Base-by-base conservation (phyloP, 1,140 invertebrate genomes). In the Physella acuta region DNA sequence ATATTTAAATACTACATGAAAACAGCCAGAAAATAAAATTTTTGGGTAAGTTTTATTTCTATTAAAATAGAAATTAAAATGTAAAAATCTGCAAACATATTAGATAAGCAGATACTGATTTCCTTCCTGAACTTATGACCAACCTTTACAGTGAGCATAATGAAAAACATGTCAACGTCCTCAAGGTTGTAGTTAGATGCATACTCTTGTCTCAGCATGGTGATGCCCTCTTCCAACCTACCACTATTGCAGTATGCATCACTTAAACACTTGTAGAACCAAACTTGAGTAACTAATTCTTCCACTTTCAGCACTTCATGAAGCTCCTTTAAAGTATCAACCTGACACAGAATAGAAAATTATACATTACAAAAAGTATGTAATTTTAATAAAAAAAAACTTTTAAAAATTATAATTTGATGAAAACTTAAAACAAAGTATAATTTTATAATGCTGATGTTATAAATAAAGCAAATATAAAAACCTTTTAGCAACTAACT, bases 191-290 rank as follows among this genome's bases (percentile, higher is more conserved):
- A 26, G 14, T 14, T 62, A 24, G 34, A 30, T 26, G 37, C 34
- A 30, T 62, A 62, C 20, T 39, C 26, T 0, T 39, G 4, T n/a
- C 60, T 62, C 14, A 62, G 36, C 60, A 44, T 44, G 0, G 14
- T 14, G 36, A 62, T 34, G 44, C 60, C 60, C 30, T 62, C 60
- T 5, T 62, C 60, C 31, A 62, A 20, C 28, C 60, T 44, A 20
- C 60, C 60, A 62, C 60, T 62, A 37, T 62, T 62, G 28, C 37
- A 62, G 36, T 62, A 62, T 24, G 60, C 60, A 62, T 62, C 60
- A 26, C 60, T 3, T 26, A 62, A 20, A 16, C 36, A 62, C 30
- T 62, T n/a, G 60, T 44, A 62, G 39, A 62, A 62, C 4, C 28
- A 4, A 4, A 62, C 34, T 16, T 44, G 37, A n/a, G 60, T 62